Percentiles rank a stretch among this genome's conserved stretches.
These are phyloP conservation scores for Tenodera sinensis DNA, from an alignment of 2,888 invertebrate species.

Conservation along the genomic window DNA sequence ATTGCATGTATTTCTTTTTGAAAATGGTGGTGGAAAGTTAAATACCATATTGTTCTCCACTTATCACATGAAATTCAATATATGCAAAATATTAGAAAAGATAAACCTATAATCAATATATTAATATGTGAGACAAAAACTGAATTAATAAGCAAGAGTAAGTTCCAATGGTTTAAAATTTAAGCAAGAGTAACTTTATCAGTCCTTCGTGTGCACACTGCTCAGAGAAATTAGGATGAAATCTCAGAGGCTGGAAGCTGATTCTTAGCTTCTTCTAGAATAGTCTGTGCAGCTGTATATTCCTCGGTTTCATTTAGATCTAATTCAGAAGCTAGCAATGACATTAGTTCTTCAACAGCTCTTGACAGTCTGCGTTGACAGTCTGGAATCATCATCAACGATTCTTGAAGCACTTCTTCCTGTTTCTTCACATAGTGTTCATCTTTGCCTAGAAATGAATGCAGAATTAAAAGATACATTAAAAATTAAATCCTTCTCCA, in stretches of 20 bases:
- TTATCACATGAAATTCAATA: background rate
- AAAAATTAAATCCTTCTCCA: background rate
- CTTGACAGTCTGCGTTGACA: conserved; percentile 72
- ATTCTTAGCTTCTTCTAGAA: conserved; percentile 63
- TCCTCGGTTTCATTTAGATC: conserved; percentile 74
- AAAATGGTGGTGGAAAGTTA: background rate
- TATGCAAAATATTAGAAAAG: background rate
- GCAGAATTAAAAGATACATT: background rate
- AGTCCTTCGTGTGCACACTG: background rate
- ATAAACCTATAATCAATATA: background rate
- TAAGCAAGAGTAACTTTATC: background rate
- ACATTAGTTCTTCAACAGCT: conserved; percentile 73
- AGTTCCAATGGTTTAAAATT: background rate
- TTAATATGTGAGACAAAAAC: background rate
- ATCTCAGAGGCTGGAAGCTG: conserved; percentile 47
- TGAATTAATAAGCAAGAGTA: background rate
- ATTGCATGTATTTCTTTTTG: background rate
- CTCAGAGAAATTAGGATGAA: background rate
- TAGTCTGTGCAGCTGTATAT: conserved; percentile 63
- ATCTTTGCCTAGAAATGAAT: conserved; percentile 57
- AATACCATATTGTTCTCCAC: background rate
- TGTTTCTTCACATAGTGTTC: conserved; percentile 77
- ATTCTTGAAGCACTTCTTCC: conserved; percentile 85
- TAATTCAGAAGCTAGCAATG: conserved; percentile 66
- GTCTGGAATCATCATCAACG: conserved; percentile 90